These are phyloP conservation scores for Rhodinocichla rosea DNA, from an alignment of 2,113 vertebrate species.

Conservation along the genomic window DNA sequence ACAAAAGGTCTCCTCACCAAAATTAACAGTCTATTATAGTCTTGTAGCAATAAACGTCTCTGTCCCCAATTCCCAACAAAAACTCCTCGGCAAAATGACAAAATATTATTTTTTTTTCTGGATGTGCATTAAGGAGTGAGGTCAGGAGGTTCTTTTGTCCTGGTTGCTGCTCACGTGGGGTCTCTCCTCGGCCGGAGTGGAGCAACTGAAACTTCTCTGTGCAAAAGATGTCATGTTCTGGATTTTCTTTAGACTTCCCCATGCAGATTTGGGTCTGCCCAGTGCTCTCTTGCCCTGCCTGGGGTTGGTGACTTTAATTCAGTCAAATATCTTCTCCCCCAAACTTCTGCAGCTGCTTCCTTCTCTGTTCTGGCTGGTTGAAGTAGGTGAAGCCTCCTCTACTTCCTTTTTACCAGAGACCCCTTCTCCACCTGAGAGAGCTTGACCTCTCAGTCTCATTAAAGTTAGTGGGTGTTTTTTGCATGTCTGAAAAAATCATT, in stretches of 20 bases:
- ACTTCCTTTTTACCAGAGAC: not conserved
- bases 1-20: conserved; percentile 22
- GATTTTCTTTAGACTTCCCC: not conserved
- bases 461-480: conserved; percentile 48
- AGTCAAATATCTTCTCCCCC: not conserved
- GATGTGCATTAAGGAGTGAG: not conserved
- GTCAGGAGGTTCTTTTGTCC: not conserved
- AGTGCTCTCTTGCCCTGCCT: not conserved
- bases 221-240: not conserved
- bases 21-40: conserved; percentile 37
- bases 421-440: not conserved
- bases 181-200: rapidly evolving
- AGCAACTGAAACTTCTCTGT: not conserved
- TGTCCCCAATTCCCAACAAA: not conserved
- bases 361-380: not conserved
- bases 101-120: not conserved
- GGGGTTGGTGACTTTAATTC: not conserved
- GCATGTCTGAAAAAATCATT: conserved; percentile 41
- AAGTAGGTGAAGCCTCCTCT: not conserved
- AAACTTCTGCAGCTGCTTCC: conserved; percentile 14
- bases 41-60: conserved; percentile 16
- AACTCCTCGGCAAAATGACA: not conserved
- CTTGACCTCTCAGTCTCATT: conserved; percentile 22
- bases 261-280: not conserved
- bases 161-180: rapidly evolving